A percentile compares a stretch with the other conserved stretches of the same genome.
Conservation (phyloP, 2,113 vertebrate species). For the Chascanopsetta lugubris region DNA sequence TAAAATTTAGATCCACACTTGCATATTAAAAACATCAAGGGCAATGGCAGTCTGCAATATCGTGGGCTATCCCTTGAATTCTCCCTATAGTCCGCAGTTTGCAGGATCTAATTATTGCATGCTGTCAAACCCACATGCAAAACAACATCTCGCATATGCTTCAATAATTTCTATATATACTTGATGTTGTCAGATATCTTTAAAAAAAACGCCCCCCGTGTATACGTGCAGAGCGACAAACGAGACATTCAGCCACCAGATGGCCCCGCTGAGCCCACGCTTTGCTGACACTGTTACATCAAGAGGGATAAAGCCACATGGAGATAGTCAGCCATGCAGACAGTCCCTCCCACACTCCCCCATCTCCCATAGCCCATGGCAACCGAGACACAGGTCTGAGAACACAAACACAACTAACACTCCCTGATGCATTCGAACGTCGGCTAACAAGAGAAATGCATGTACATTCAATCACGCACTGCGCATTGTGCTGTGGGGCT, state of each 20-base stretch:
- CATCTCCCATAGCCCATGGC: constrained; percentile 72
- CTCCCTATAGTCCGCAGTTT: background rate
- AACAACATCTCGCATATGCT: background rate
- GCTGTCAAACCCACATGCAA: background rate
- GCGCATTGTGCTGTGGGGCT: constrained; percentile 3
- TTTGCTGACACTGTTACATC: constrained; percentile 77
- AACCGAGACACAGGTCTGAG: constrained; percentile 72
- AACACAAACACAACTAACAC: constrained; percentile 66
- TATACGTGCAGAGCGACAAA: constrained; percentile 1
- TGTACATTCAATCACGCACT: constrained; percentile 25
- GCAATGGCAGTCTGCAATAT: background rate
- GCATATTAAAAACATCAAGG: background rate
- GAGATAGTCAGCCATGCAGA: constrained; percentile 78
- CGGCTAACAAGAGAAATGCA: constrained; percentile 39
- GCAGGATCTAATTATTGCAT: background rate
- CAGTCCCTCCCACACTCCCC: constrained; percentile 76
- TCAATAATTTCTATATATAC: constrained; percentile 8
- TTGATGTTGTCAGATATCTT: background rate
- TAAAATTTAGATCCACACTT: background rate
- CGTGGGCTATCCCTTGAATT: background rate
- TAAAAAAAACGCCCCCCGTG: background rate
- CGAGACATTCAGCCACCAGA: constrained; percentile 61
- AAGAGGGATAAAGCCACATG: constrained; percentile 78
- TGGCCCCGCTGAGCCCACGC: constrained; percentile 66
- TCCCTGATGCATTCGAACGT: constrained; percentile 64